phyloP scores from a whole-genome alignment of 53 echinoderm and acorn worm species.

The Holothuria leucospilota region DNA sequence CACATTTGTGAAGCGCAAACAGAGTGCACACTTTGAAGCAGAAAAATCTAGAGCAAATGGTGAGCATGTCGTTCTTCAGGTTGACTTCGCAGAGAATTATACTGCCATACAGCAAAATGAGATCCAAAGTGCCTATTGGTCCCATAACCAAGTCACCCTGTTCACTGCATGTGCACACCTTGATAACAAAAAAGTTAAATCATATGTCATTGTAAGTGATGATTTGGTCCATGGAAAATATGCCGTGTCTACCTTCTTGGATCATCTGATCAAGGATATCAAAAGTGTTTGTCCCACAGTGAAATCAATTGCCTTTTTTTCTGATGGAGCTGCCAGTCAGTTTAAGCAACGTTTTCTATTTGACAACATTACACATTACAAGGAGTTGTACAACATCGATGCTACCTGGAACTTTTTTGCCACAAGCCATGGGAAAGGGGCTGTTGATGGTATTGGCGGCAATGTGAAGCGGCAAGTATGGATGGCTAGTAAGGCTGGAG shows the following conservation, averaged over 20 bases:
- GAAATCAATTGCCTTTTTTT: slow-evolving; percentile 26
- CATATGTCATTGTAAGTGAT: slow-evolving; percentile 56
- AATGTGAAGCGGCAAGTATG: slow-evolving; percentile 38
- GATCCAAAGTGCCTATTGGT: slow-evolving; percentile 67
- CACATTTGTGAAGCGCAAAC: too few species aligned
- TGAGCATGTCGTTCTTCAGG: slow-evolving; percentile 42
- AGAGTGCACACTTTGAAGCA: too few species aligned
- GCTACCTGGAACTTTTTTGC: slow-evolving; percentile 58
- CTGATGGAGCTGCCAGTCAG: slow-evolving; percentile 47
- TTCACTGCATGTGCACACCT: slow-evolving; percentile 52
- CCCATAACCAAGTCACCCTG: slow-evolving; percentile 49
- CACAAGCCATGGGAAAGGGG: slow-evolving; percentile 61
- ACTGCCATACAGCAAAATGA: slow-evolving; percentile 41
- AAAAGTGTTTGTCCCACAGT: neutral
- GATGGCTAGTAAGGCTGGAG: slow-evolving; percentile 2
- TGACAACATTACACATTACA: too few species aligned
- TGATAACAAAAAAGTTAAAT: neutral
- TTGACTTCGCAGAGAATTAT: slow-evolving; percentile 69
- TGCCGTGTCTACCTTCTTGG: slow-evolving; percentile 45
- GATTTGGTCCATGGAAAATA: slow-evolving; percentile 55
- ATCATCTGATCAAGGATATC: slow-evolving; percentile 35
- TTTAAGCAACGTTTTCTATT: too few species aligned
- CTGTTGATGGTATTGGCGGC: slow-evolving; percentile 57
- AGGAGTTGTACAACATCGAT: too few species aligned
- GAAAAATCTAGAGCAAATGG: neutral